These are phyloP conservation scores for Pelvicachromis taeniatus DNA, from an alignment of 2,113 vertebrate species.

Conservation along the genomic window DNA sequence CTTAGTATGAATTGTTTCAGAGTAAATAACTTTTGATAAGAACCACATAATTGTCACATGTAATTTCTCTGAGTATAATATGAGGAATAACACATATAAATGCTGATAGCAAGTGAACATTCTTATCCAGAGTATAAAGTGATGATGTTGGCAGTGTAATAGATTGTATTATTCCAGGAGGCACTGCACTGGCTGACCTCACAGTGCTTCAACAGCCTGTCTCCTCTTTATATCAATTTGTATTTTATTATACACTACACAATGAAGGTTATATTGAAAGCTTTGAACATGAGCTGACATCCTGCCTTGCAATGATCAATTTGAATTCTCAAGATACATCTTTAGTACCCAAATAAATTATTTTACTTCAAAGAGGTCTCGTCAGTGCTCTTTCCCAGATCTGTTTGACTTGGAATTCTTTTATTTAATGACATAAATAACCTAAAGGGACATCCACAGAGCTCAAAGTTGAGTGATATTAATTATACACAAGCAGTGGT, in stretches of 20 bases:
- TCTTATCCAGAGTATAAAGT: neutral
- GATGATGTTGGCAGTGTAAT: neutral
- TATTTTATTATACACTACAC: slow-evolving; percentile 26
- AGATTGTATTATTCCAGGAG: neutral
- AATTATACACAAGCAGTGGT: neutral
- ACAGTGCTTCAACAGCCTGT: neutral
- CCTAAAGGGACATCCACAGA: neutral
- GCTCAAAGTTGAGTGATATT: neutral
- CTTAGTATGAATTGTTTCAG: neutral
- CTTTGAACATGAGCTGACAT: slow-evolving; percentile 36
- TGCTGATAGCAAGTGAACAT: neutral
- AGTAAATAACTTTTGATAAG: neutral
- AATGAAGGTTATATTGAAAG: slow-evolving; percentile 1
- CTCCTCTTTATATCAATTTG: slow-evolving; percentile 20
- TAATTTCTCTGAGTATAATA: neutral
- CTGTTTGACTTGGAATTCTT: neutral
- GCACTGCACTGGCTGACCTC: neutral
- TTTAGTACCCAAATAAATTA: neutral
- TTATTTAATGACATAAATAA: neutral
- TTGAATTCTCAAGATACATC: slow-evolving; percentile 35
- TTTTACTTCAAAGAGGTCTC: neutral
- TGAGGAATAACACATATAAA: neutral
- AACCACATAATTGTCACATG: neutral
- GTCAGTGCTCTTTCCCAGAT: neutral
- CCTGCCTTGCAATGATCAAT: slow-evolving; percentile 36